phyloP scores from a whole-genome alignment of 2,113 vertebrate species.

The Oncorhynchus gorbuscha region DNA sequence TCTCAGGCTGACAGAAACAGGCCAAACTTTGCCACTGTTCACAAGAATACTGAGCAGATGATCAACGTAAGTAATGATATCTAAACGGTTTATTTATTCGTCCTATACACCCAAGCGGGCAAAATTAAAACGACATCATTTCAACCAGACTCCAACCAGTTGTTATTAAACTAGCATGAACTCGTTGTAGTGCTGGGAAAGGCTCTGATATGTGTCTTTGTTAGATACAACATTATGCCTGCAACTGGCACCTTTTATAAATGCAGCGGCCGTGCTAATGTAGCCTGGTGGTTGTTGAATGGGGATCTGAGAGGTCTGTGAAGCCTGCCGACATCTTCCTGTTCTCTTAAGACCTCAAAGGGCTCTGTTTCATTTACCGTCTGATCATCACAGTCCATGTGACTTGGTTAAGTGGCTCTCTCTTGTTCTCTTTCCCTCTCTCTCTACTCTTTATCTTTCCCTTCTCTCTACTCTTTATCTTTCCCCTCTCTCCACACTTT shows the following conservation, averaged over 20 bases:
- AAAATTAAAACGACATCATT: too few relatives aligned
- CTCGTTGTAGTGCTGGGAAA: too few relatives aligned
- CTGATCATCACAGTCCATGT: background rate
- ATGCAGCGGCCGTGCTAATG: background rate
- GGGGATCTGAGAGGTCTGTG: background rate
- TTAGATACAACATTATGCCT: background rate
- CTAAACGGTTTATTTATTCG: too few relatives aligned
- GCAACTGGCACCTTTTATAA: background rate
- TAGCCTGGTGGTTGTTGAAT: background rate
- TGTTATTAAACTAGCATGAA: too few relatives aligned
- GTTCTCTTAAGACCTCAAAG: slow-evolving; percentile 2
- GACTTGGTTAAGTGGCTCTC: background rate
- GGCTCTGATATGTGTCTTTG: background rate
- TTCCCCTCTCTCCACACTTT: too few relatives aligned
- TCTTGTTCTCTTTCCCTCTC: background rate
- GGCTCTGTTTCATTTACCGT: background rate
- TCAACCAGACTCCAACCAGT: too few relatives aligned
- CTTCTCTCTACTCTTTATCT: too few relatives aligned
- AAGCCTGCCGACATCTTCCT: background rate
- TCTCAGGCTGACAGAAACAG: too few relatives aligned
- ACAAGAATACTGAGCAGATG: too few relatives aligned
- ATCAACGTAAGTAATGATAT: too few relatives aligned
- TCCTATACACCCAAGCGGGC: too few relatives aligned
- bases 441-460: background rate
- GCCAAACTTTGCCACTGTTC: too few relatives aligned